Conservation (phyloP, 2,888 invertebrate genomes). For the Orchestes rusci region DNA sequence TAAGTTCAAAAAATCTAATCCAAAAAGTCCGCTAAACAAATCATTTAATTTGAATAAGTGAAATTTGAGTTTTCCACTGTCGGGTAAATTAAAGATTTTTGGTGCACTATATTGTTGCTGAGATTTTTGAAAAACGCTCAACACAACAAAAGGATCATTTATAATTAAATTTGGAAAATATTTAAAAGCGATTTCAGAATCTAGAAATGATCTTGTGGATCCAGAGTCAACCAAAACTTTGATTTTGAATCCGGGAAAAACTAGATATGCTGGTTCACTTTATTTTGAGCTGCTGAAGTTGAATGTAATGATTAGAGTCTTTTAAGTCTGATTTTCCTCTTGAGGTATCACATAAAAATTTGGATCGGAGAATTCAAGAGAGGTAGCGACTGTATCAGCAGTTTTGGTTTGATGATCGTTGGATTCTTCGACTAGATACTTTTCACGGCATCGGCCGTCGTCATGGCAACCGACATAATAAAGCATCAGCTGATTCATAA, state of each 20-base stretch:
- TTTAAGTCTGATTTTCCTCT: too few species aligned
- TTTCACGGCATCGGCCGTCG: too few species aligned
- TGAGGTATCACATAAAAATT: too few species aligned
- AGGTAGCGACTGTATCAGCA: too few species aligned
- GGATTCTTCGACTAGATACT: too few species aligned
- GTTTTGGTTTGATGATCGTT: too few species aligned
- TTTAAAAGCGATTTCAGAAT: neutral
- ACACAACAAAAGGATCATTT: conserved; percentile 9
- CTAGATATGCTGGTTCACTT: neutral
- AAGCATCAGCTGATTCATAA: too few species aligned
- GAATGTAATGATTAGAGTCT: too few species aligned
- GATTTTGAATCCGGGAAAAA: conserved; percentile 6
- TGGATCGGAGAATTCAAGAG: too few species aligned
- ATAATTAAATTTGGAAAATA: conserved; percentile 1
- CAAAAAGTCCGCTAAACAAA: conserved; percentile 5
- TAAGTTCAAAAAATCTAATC: conserved; percentile 5
- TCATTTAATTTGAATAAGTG: conserved; percentile 9
- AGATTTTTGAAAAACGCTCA: conserved; percentile 3
- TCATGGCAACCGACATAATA: too few species aligned
- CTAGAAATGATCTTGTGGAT: conserved; percentile 4
- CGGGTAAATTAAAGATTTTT: conserved; percentile 5
- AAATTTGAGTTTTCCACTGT: conserved; percentile 7
- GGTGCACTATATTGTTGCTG: conserved; percentile 4
- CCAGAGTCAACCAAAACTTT: conserved; percentile 8
- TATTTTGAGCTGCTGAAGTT: neutral